phyloP scores from a whole-genome alignment of 2,797 vertebrate species.

The Lateolabrax maculatus region DNA sequence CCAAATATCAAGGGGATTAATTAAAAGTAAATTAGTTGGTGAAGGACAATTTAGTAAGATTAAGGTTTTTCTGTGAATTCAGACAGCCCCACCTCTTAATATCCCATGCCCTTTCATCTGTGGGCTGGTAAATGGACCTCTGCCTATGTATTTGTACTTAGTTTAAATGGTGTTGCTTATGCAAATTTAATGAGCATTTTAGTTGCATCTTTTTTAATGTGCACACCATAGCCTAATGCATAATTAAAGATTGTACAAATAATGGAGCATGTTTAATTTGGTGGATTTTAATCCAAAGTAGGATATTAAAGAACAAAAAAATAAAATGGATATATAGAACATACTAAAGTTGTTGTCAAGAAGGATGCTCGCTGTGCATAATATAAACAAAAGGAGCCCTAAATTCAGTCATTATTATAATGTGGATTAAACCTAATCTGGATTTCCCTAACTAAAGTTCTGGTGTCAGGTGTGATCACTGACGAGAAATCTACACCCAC shows the following conservation, averaged over 20 bases:
- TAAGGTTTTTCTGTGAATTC: conserved; percentile 75
- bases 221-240: conserved; percentile 83
- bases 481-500: neutral
- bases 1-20: conserved; percentile 95
- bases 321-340: conserved; percentile 18
- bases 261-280: conserved; percentile 77
- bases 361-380: neutral
- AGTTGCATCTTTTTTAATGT: conserved; percentile 86
- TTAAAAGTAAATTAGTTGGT: conserved; percentile 93
- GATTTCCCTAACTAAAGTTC: neutral
- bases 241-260: conserved; percentile 86
- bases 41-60: conserved; percentile 87
- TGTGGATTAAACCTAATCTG: neutral
- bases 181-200: conserved; percentile 88
- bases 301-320: conserved; percentile 17
- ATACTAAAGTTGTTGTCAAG: neutral
- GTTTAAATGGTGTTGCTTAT: conserved; percentile 84
- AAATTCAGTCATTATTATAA: neutral
- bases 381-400: neutral
- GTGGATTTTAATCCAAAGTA: conserved; percentile 50
- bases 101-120: conserved; percentile 79
- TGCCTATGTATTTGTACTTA: conserved; percentile 68
- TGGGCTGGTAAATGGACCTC: conserved; percentile 77
- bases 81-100: conserved; percentile 65
- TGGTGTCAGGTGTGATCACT: neutral